Percentiles rank a stretch among this genome's conserved stretches.
phyloP scores from a whole-genome alignment of 2,888 invertebrate species.

The Hypolimnas misippus region DNA sequence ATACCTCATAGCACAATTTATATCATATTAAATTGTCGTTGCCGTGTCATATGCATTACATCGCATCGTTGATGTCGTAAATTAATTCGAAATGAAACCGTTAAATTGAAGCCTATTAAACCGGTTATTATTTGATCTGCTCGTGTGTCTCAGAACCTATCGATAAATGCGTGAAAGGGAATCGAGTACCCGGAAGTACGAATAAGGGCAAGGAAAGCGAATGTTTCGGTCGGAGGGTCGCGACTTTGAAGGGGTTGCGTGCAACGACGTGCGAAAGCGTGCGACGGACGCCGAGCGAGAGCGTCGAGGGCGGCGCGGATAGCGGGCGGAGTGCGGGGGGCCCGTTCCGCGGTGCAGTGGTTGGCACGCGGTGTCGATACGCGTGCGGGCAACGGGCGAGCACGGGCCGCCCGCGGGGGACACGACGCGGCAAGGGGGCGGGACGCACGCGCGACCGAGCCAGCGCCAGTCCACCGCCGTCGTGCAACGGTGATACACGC shows the following conservation, averaged over 20 bases:
- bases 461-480: constrained; percentile 69
- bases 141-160: background rate
- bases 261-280: constrained; percentile 39
- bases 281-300: constrained; percentile 47
- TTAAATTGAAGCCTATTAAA: too few species aligned
- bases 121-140: background rate
- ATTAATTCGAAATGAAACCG: background rate
- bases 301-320: constrained; percentile 52
- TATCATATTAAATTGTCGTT: background rate
- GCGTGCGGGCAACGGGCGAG: constrained; percentile 57
- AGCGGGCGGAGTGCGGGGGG: constrained; percentile 48
- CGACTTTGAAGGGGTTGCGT: constrained; percentile 41
- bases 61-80: too few species aligned
- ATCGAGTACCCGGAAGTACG: constrained; percentile 49
- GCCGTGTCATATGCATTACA: too few species aligned
- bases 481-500: constrained; percentile 67
- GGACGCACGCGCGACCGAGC: constrained; percentile 57
- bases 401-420: constrained; percentile 48
- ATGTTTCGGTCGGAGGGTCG: constrained; percentile 41
- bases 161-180: constrained; percentile 46
- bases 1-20: background rate
- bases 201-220: constrained; percentile 54
- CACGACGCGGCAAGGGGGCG: constrained; percentile 45
- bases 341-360: constrained; percentile 69
- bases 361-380: constrained; percentile 75